Percentiles rank a stretch among this genome's conserved stretches.
These are phyloP conservation scores for Erebia epiphron DNA, from an alignment of 2,888 invertebrate species.

Conservation along the genomic window DNA sequence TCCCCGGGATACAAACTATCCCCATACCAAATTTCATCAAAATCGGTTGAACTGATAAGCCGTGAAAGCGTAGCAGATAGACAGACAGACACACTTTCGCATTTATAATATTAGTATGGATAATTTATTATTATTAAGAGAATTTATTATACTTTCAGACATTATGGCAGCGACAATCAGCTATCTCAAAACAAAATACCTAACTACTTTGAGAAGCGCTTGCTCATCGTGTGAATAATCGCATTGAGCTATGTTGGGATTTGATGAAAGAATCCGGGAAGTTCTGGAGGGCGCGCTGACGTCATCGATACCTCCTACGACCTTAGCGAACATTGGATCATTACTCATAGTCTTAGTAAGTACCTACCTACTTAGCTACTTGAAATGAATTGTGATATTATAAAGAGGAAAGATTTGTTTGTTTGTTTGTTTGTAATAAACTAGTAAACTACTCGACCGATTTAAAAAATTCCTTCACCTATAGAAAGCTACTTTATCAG, in stretches of 20 bases:
- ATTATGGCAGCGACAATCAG: background rate
- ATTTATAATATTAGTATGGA: too few relatives aligned
- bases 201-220: constrained; percentile 57
- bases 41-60: too few relatives aligned
- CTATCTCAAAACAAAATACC: background rate
- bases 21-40: too few relatives aligned
- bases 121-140: too few relatives aligned
- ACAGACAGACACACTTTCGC: too few relatives aligned
- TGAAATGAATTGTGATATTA: background rate
- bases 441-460: too few relatives aligned
- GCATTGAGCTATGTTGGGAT: constrained; percentile 66
- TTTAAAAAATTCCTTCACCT: too few relatives aligned
- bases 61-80: too few relatives aligned
- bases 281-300: constrained; percentile 60
- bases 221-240: constrained; percentile 74
- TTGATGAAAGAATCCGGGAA: constrained; percentile 71
- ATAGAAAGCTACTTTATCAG: too few relatives aligned
- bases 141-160: background rate
- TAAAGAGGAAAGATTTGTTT: too few relatives aligned
- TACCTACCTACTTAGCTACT: background rate
- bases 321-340: background rate
- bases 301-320: constrained; percentile 50
- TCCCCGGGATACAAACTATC: too few relatives aligned
- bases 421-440: too few relatives aligned
- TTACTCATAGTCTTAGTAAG: constrained; percentile 2